Evolutionary conservation across 2,888 invertebrate species (phyloP), one percentile per base, ranked within the genome.

Genomic region (Nomada fucata): DNA sequence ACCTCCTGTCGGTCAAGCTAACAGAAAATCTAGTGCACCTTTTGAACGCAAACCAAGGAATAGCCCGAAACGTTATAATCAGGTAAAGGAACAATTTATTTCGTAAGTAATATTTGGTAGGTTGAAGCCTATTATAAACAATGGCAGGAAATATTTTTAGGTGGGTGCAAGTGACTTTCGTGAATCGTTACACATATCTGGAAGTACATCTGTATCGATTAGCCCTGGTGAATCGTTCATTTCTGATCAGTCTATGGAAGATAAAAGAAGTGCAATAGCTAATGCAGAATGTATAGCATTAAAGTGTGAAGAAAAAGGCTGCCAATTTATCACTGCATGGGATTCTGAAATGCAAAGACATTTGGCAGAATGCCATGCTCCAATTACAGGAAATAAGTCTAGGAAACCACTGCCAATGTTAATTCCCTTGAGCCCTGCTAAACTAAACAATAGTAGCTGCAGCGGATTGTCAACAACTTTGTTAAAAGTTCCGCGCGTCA

Each of bases 1-100:
- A 90, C 97, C 97, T 83, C 96, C 97, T 18, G 96, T 96, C 87
- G 97, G 97, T 60, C 96, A 96, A 92, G 94, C 95, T 44, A 88
- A 83, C 61, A 90, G 91, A 26, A 92, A 91, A 78, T 82, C 85
- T 52, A 90, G 85, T 77, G 87, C 89, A 68, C 90, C 92, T 9
- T 92, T 92, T 67, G 93, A 92, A 63, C 89, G 92, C 60, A 93
- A 91, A 78, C 89, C 91, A 42, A 88, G 92, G 63, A 92, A 91
- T 79, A 89, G 90, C 83, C 91, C 92, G 10, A 93, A 93, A 76
- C 92, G 93, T 80, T 93, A 93, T 44, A 93, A 93, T 85, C 93
- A 93, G 89, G 93, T 93, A 89, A 72, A 53, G 55, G 23, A 44
- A 57, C 36, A 57, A 65, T 52, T 64, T 65, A 13, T 15, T 67